These are phyloP conservation scores for Leptopilina syphax DNA, from an alignment of 2,888 invertebrate species.

Conservation along the genomic window DNA sequence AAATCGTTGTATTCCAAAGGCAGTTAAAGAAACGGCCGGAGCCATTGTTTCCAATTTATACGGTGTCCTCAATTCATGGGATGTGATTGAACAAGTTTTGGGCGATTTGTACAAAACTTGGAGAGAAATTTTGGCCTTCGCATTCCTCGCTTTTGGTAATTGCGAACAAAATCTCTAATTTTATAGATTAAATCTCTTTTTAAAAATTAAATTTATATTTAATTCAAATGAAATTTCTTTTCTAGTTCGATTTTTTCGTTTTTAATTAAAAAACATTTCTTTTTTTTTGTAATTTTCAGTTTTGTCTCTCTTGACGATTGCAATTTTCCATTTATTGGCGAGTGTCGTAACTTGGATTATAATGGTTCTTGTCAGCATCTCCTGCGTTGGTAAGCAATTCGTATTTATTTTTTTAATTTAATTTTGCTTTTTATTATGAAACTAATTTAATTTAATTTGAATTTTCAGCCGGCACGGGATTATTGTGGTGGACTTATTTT, in stretches of 20 bases:
- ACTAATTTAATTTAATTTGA: not conserved
- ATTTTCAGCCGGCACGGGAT: constrained; percentile 81
- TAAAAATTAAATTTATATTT: not conserved
- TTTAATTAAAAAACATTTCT: not conserved
- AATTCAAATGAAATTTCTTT: not conserved
- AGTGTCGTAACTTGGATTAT: constrained; percentile 92
- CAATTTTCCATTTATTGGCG: constrained; percentile 90
- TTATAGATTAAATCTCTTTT: too few relatives aligned
- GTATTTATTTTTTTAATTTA: not conserved
- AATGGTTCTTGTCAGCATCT: constrained; percentile 87
- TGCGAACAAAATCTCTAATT: not conserved
- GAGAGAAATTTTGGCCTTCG: constrained; percentile 89
- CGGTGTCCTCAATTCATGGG: constrained; percentile 91
- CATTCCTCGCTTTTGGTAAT: constrained; percentile 87
- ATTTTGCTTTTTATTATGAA: not conserved
- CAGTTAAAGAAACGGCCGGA: constrained; percentile 82
- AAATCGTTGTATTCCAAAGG: constrained; percentile 91
- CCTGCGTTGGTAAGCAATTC: constrained; percentile 81
- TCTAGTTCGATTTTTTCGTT: not conserved
- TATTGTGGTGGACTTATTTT: constrained; percentile 93
- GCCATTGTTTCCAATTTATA: constrained; percentile 86
- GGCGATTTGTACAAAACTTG: constrained; percentile 93
- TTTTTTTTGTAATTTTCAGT: constrained; percentile 78
- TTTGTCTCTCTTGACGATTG: constrained; percentile 89
- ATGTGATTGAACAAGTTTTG: constrained; percentile 91